Evolutionary conservation across 2,113 vertebrate species (phyloP).

Genomic region (Candoia aspera): DNA sequence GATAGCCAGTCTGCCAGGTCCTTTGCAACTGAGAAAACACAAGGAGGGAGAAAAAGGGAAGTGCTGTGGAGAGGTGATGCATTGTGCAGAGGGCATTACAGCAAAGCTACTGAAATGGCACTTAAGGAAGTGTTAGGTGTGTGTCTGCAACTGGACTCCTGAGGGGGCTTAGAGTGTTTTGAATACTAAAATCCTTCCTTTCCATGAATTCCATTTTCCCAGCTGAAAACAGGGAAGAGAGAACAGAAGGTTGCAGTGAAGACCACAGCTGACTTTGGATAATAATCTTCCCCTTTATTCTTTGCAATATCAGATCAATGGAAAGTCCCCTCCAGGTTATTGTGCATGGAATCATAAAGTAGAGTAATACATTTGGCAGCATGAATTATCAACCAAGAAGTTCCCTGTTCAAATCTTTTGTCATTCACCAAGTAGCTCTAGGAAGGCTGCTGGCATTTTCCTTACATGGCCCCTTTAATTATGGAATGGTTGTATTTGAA

Average conservation of each 20-base stretch:
- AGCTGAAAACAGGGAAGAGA: background rate
- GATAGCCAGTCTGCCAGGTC: conserved; percentile 17
- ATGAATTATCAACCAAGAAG: background rate
- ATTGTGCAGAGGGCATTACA: background rate
- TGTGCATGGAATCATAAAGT: too few species aligned
- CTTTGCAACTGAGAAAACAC: background rate
- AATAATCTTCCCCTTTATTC: too few species aligned
- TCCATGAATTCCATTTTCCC: background rate
- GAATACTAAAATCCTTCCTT: background rate
- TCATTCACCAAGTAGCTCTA: background rate
- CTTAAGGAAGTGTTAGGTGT: background rate
- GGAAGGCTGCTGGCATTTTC: background rate
- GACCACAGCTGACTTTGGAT: background rate
- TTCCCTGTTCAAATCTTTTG: background rate
- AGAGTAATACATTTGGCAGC: background rate
- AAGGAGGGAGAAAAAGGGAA: conserved; percentile 40
- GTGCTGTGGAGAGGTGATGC: background rate
- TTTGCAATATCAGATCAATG: background rate
- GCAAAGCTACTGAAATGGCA: background rate
- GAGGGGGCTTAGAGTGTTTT: background rate
- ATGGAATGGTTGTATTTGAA: background rate
- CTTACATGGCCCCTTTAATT: background rate
- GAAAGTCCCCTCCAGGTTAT: background rate
- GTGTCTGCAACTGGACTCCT: background rate
- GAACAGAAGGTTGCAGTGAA: background rate